A percentile compares a stretch with the other conserved stretches of the same genome.
Conservation (phyloP, 2,113 vertebrate genomes). For the Siphamia tubifer region DNA sequence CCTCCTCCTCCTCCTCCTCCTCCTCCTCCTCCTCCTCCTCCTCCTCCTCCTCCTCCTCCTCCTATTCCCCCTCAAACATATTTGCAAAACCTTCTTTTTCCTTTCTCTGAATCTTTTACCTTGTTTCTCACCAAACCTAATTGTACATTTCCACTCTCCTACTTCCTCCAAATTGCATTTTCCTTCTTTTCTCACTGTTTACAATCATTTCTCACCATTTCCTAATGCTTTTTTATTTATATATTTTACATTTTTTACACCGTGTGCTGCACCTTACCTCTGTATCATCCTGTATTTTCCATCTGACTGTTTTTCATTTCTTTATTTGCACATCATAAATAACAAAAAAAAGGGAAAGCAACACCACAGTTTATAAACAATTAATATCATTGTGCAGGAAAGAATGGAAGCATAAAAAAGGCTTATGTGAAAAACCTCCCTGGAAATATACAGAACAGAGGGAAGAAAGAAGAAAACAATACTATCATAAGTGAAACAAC, state of each 20-base stretch:
- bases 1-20: background rate
- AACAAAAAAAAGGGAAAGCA: no score
- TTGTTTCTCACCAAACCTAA: background rate
- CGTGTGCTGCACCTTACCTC: background rate
- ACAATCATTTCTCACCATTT: background rate
- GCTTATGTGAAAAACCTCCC: no score
- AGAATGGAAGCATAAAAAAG: no score
- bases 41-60: background rate
- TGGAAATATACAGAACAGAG: no score
- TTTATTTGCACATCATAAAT: no score
- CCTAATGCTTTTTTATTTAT: background rate
- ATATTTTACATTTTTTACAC: background rate
- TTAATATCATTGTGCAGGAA: no score
- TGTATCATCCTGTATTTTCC: background rate
- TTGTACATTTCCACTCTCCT: background rate
- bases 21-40: background rate
- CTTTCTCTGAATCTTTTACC: background rate
- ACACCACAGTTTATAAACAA: no score
- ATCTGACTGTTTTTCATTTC: background rate
- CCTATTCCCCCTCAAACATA: background rate
- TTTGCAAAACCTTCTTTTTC: background rate
- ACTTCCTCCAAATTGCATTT: background rate
- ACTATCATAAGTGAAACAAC: no score
- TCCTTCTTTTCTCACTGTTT: background rate
- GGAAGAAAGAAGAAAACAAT: no score